Evolutionary conservation across 2,888 invertebrate genomes (phyloP).

Genomic region (Trichogramma evanescens): DNA sequence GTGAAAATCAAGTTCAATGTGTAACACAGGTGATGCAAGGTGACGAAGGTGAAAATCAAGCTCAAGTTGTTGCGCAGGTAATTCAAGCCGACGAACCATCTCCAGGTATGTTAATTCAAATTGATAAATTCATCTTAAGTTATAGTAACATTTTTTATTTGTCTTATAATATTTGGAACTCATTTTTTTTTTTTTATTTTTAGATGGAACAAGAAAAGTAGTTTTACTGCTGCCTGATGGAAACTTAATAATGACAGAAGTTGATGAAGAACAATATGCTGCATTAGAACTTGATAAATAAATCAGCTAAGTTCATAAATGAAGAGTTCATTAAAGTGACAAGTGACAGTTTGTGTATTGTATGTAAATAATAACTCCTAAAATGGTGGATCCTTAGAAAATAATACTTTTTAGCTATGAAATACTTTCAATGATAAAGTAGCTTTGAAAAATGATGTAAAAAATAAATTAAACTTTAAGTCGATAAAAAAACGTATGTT

Average conservation of each 20-base stretch:
- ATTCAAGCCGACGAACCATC: slow-evolving; percentile 78
- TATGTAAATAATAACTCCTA: slow-evolving; percentile 43
- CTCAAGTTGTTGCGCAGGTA: slow-evolving; percentile 79
- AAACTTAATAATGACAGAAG: slow-evolving; percentile 79
- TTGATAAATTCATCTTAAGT: background rate
- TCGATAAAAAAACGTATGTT: slow-evolving; percentile 17
- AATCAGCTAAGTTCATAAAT: slow-evolving; percentile 26
- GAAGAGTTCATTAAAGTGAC: slow-evolving; percentile 12
- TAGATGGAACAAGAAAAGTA: slow-evolving; percentile 76
- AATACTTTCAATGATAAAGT: slow-evolving; percentile 14
- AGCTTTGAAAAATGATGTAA: slow-evolving; percentile 29
- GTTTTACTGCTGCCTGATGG: slow-evolving; percentile 79
- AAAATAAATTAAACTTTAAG: slow-evolving; percentile 22
- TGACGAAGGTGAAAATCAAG: slow-evolving; percentile 50
- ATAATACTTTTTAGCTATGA: slow-evolving; percentile 27
- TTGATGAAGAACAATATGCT: slow-evolving; percentile 78
- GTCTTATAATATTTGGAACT: background rate
- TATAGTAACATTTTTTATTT: slow-evolving; percentile 5
- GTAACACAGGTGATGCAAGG: slow-evolving; percentile 39
- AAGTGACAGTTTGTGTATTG: slow-evolving; percentile 35
- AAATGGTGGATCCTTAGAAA: slow-evolving; percentile 7
- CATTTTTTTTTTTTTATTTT: slow-evolving; percentile 23
- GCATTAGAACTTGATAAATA: slow-evolving; percentile 58
- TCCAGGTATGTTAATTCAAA: slow-evolving; percentile 56
- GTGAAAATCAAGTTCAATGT: background rate